Evolutionary conservation across 2,888 invertebrate genomes (phyloP), one percentile per base, ranked within the genome.

Genomic region (Celastrina argiolus): DNA sequence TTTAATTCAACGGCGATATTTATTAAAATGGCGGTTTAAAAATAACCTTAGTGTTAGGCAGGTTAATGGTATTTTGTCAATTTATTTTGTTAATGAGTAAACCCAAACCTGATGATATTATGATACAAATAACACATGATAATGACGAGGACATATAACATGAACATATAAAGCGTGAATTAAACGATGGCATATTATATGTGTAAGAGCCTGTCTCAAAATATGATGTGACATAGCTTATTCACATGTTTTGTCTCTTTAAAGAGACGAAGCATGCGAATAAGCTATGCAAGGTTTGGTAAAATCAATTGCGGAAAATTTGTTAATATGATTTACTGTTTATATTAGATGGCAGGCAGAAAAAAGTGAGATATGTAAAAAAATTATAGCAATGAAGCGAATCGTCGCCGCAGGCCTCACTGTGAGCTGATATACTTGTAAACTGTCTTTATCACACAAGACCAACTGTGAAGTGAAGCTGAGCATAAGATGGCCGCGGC

Each of bases 111-210:
- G 61, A 61, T 61, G 61, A 36, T 61, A 61, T 61, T 39, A 61
- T 61, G 31, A 39, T 12, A 22, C 16, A 7, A 18, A 39, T 10
- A 22, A 22, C 36, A 61, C 59, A 59, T 59, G 31, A 59, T 16
- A 59, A 34, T 31, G 16, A 16, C n/a, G 28, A 34, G 8, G 34
- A 0, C 18, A 26, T 22, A 56, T 56, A 18, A 18, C 22, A 61
- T 61, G 22, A 39, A 39, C 61, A 61, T 61, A 39, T 22, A 61
- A 61, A 61, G 61, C 61, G 61, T 59, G 59, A 22, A 58, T 58
- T 31, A 31, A 10, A 31, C 58, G 58, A 58, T 18, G n/a, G 58
- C 58, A 58, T 16, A 51, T 51, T 0, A 51, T 51, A 51, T 51
- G 12, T 26, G 51, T 22, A 51, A 18, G 31, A 51, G 51, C 51